Conservation (phyloP, 2,797 vertebrate species). For the Yasuhikotakia modesta region DNA sequence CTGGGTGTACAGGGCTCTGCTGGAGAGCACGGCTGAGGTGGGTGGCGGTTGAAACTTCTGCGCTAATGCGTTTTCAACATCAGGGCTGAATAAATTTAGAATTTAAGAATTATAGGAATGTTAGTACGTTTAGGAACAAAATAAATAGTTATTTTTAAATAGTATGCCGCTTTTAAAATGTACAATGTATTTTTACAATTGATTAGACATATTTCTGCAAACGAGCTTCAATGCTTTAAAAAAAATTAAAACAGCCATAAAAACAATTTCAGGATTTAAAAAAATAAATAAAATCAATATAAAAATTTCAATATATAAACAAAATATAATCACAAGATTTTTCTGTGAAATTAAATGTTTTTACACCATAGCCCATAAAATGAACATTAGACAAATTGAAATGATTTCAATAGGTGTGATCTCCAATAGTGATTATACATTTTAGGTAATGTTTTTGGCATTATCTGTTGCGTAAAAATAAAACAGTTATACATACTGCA, state of each 20-base stretch:
- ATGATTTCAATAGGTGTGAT: background rate
- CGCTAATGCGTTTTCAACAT: conserved; percentile 27
- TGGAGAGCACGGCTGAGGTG: conserved; percentile 34
- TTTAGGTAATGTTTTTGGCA: background rate
- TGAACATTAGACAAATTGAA: background rate
- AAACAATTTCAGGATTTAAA: background rate
- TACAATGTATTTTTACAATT: no score
- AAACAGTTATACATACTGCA: background rate
- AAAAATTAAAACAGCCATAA: background rate
- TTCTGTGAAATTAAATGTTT: background rate
- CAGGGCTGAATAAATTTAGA: background rate
- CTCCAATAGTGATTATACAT: background rate
- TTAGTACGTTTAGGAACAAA: no score
- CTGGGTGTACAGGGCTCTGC: conserved; percentile 19
- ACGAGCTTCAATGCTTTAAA: no score
- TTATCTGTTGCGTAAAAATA: no score
- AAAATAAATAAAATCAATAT: background rate
- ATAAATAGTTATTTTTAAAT: background rate
- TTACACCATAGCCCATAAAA: background rate
- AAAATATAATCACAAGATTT: background rate
- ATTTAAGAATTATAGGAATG: background rate
- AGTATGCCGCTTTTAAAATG: background rate
- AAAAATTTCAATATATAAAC: background rate
- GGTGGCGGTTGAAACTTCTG: conserved; percentile 24
- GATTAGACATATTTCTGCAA: no score